phyloP scores from a whole-genome alignment of 1,140 invertebrate species.

The Dendrolimus kikuchii region DNA sequence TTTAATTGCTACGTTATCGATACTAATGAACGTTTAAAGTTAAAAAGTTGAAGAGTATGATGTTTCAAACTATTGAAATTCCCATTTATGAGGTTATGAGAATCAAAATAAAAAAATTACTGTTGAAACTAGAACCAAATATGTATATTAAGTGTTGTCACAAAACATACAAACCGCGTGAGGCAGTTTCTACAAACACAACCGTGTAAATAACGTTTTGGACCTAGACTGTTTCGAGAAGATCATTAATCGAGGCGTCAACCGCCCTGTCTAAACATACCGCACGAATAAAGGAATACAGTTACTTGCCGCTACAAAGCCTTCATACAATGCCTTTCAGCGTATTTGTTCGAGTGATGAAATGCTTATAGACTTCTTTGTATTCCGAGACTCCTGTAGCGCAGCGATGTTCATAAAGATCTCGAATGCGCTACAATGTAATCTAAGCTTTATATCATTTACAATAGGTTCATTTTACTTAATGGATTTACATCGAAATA shows the following conservation, averaged over 20 bases:
- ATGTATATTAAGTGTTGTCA: background rate
- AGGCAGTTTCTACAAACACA: slow-evolving; percentile 23
- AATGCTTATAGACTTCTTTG: slow-evolving; percentile 39
- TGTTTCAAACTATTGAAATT: no score
- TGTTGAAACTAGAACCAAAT: no score
- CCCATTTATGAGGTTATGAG: no score
- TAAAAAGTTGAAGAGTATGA: no score
- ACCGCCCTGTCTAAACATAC: slow-evolving; percentile 36
- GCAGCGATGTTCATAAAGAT: slow-evolving; percentile 8
- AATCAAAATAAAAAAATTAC: no score
- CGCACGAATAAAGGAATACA: slow-evolving; percentile 31
- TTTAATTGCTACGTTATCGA: no score
- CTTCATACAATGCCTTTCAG: slow-evolving; percentile 36
- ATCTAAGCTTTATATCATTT: slow-evolving; percentile 10
- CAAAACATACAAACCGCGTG: background rate
- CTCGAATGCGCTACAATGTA: no score
- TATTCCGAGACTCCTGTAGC: slow-evolving; percentile 27
- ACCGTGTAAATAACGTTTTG: slow-evolving; percentile 13
- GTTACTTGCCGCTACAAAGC: slow-evolving; percentile 30
- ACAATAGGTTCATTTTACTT: slow-evolving; percentile 8
- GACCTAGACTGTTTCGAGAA: background rate
- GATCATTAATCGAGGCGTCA: slow-evolving; percentile 42
- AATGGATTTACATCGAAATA: slow-evolving; percentile 7
- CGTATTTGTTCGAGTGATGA: slow-evolving; percentile 36
- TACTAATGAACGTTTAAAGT: no score